These are phyloP conservation scores for Parapristionchus giblindavisi DNA, from an alignment of 2,888 invertebrate genomes.

Conservation along the genomic window DNA sequence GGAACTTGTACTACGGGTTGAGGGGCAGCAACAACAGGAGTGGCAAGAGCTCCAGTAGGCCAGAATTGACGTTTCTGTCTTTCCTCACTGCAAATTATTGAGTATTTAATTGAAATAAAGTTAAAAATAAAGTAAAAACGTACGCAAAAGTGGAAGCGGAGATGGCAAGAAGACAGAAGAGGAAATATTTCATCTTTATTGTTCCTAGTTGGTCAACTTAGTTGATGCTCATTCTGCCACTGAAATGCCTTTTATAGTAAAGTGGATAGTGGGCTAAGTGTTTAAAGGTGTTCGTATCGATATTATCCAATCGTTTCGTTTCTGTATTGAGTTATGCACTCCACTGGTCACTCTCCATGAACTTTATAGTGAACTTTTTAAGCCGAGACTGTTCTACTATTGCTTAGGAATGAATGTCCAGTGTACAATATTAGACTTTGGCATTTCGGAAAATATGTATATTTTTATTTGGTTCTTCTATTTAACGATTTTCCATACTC, in stretches of 20 bases:
- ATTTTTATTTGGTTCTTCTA: too few species aligned
- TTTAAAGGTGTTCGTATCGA: too few species aligned
- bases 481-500: too few species aligned
- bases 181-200: slow-evolving; percentile 12
- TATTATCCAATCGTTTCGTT: too few species aligned
- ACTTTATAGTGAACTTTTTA: background rate
- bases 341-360: background rate
- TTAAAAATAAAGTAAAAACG: background rate
- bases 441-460: too few species aligned
- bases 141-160: background rate
- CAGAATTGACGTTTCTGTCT: background rate
- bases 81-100: slow-evolving; percentile 10
- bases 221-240: background rate
- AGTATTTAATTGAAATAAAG: background rate
- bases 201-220: background rate
- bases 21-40: background rate
- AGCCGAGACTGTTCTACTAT: too few species aligned
- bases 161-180: slow-evolving; percentile 25
- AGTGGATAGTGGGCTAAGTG: too few species aligned
- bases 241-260: slow-evolving; percentile 5
- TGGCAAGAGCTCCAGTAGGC: background rate
- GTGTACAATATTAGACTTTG: too few species aligned
- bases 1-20: slow-evolving; percentile 32
- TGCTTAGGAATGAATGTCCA: too few species aligned
- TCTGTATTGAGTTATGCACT: too few species aligned